A percentile compares a stretch with the other conserved stretches of the same genome.
phyloP scores from a whole-genome alignment of 2,888 invertebrate genomes.

The Lepeophtheirus nordmannii region DNA sequence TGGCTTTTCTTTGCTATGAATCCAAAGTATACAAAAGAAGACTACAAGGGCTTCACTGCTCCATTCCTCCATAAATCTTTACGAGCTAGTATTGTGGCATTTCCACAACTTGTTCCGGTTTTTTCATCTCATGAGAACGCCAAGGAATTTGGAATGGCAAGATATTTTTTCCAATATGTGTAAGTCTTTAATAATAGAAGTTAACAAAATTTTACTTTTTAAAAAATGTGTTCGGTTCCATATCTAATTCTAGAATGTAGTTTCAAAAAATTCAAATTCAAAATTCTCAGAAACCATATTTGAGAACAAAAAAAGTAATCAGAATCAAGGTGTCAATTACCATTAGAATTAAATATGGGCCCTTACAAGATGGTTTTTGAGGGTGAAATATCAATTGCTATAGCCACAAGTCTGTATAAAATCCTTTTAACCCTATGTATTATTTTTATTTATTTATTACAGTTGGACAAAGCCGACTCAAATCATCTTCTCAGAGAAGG shows the following conservation, averaged over 20 bases:
- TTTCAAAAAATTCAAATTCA: no score
- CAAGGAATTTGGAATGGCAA: not conserved
- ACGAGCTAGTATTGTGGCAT: not conserved
- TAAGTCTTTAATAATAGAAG: not conserved
- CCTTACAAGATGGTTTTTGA: no score
- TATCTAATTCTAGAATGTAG: no score
- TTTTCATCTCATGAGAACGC: not conserved
- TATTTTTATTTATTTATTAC: not conserved
- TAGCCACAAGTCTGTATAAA: no score
- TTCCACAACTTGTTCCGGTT: not conserved
- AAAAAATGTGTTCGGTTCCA: no score
- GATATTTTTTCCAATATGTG: not conserved
- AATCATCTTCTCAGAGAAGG: not conserved
- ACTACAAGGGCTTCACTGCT: not conserved
- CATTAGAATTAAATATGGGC: no score
- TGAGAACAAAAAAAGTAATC: no score
- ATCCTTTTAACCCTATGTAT: no score
- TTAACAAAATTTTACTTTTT: no score
- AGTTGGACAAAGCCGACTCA: constrained; percentile 1
- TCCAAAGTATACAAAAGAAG: not conserved
- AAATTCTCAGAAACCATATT: no score
- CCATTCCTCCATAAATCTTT: not conserved
- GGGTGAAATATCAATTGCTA: no score
- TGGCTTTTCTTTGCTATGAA: not conserved
- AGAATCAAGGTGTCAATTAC: no score